Conservation (phyloP, 1,140 invertebrate species). For the Hirudo medicinalis region DNA sequence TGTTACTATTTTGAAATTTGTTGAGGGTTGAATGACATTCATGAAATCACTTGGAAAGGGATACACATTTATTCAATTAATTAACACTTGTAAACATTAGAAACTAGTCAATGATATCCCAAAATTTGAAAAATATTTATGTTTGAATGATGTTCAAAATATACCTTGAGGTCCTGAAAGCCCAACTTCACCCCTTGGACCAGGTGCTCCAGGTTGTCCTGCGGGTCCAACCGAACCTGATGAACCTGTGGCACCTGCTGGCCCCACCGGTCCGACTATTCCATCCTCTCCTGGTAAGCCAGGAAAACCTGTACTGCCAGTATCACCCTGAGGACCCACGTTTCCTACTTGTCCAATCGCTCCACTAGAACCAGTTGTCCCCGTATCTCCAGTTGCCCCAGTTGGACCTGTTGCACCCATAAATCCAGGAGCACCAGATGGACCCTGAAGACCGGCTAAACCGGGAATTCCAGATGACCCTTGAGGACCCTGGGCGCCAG, state of each 20-base stretch:
- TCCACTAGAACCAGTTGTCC: slow-evolving; percentile 31
- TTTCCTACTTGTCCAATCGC: slow-evolving; percentile 46
- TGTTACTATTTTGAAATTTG: too few relatives aligned
- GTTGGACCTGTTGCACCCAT: slow-evolving; percentile 32
- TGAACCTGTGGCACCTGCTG: slow-evolving; percentile 33
- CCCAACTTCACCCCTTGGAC: slow-evolving; percentile 61
- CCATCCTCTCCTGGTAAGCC: slow-evolving; percentile 39
- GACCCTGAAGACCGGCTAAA: slow-evolving; percentile 51
- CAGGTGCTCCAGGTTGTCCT: slow-evolving; percentile 43
- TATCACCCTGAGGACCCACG: slow-evolving; percentile 32
- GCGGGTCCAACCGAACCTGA: slow-evolving; percentile 29
- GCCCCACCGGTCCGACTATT: slow-evolving; percentile 26
- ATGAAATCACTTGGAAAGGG: too few relatives aligned
- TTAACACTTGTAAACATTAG: too few relatives aligned
- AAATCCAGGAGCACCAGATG: slow-evolving; percentile 17
- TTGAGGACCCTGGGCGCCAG: slow-evolving; percentile 8
- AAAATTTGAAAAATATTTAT: too few relatives aligned
- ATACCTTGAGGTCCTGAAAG: slow-evolving; percentile 45
- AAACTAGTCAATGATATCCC: too few relatives aligned
- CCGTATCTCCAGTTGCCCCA: slow-evolving; percentile 29
- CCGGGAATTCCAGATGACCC: not conserved
- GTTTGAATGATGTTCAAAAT: not conserved
- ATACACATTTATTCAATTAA: too few relatives aligned
- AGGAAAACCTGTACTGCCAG: slow-evolving; percentile 29
- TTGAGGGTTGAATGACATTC: too few relatives aligned